These are phyloP conservation scores for Notospermus geniculatus DNA, from an alignment of 1,140 invertebrate genomes.

Conservation along the genomic window DNA sequence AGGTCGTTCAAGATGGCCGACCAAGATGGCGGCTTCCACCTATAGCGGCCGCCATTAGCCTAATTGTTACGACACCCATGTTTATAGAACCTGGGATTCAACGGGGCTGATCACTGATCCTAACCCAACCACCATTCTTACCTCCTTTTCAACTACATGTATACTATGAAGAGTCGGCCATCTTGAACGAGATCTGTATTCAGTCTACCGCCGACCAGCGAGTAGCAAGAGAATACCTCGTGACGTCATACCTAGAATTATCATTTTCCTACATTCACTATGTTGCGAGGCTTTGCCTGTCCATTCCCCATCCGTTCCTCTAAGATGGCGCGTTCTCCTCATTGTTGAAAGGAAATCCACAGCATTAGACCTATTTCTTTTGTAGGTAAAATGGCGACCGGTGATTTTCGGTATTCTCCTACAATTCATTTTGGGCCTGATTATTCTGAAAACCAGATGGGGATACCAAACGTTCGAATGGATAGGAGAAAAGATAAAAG, in stretches of 20 bases:
- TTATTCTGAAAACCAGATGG: slow-evolving; percentile 79
- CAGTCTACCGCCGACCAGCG: background rate
- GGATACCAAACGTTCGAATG: slow-evolving; percentile 78
- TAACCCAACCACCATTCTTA: too few relatives aligned
- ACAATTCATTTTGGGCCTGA: slow-evolving; percentile 82
- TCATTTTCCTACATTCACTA: too few relatives aligned
- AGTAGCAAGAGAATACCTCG: background rate
- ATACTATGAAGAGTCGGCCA: background rate
- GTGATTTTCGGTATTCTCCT: slow-evolving; percentile 70
- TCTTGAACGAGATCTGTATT: too few relatives aligned
- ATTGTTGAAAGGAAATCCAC: background rate
- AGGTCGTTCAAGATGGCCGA: too few relatives aligned
- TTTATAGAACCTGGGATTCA: background rate
- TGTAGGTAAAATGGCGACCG: slow-evolving; percentile 51
- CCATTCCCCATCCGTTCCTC: background rate
- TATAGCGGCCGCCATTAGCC: too few relatives aligned
- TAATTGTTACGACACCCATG: too few relatives aligned
- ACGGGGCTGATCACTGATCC: background rate
- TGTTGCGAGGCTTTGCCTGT: background rate
- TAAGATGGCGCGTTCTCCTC: background rate
- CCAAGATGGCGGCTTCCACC: too few relatives aligned
- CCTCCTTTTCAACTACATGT: too few relatives aligned
- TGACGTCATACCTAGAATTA: background rate
- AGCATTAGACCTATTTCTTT: slow-evolving; percentile 11
- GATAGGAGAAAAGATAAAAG: slow-evolving; percentile 68